Conservation (phyloP, 1,140 invertebrate species). For the Formica selysi region DNA sequence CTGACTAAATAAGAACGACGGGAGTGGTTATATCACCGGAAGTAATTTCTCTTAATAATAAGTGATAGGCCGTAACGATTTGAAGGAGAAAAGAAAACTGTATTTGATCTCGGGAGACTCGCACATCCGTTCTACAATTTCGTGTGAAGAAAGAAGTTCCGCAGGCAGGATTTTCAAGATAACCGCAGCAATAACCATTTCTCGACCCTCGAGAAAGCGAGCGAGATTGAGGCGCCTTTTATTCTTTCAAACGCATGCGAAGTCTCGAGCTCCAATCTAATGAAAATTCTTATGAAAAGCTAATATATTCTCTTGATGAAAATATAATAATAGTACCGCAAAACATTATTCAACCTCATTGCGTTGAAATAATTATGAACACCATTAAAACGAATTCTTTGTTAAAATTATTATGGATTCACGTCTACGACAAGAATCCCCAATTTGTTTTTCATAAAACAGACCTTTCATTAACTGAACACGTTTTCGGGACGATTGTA, state of each 20-base stretch:
- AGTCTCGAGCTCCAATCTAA: slow-evolving; percentile 47
- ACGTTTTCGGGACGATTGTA: not conserved
- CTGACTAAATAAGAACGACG: not conserved
- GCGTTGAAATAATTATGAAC: slow-evolving; percentile 6
- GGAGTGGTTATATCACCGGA: not conserved
- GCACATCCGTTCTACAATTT: slow-evolving; percentile 48
- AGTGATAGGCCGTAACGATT: slow-evolving; percentile 61
- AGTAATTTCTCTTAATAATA: slow-evolving; percentile 47
- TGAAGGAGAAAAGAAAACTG: slow-evolving; percentile 48
- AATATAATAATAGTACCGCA: not conserved
- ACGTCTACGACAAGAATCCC: not conserved
- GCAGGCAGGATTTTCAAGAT: slow-evolving; percentile 67
- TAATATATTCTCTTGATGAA: slow-evolving; percentile 16
- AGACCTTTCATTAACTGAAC: not conserved
- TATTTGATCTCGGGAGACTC: slow-evolving; percentile 53
- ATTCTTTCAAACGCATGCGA: slow-evolving; percentile 47
- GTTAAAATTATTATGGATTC: not conserved
- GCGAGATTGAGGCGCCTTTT: slow-evolving; percentile 69
- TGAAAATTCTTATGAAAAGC: slow-evolving; percentile 59
- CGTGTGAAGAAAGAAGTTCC: slow-evolving; percentile 63
- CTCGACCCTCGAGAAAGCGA: slow-evolving; percentile 66
- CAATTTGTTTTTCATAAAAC: not conserved
- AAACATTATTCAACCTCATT: not conserved
- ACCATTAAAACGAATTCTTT: not conserved
- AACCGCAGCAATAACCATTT: slow-evolving; percentile 72